Percentiles rank a stretch among this genome's conserved stretches.
phyloP scores from a whole-genome alignment of 1,140 invertebrate genomes.

The Acromyrmex echinatior region DNA sequence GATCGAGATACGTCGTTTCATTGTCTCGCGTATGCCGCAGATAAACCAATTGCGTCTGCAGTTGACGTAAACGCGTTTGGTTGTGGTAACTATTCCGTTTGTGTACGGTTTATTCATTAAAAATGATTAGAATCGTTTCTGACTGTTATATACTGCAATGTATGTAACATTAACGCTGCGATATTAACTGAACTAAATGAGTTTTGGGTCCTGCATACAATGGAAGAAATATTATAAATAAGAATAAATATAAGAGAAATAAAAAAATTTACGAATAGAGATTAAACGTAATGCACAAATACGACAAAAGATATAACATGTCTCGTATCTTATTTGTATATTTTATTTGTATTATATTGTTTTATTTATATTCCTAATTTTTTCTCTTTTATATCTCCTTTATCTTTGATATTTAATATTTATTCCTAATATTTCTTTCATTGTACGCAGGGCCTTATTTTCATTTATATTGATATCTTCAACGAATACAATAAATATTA shows the following conservation, averaged over 20 bases:
- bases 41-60: constrained; percentile 65
- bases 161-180: neutral
- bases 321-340: no score
- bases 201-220: neutral
- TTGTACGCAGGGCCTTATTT: neutral
- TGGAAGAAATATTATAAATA: no score
- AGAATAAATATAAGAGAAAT: no score
- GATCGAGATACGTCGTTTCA: constrained; percentile 69
- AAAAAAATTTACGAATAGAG: no score
- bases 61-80: constrained; percentile 40
- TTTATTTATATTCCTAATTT: no score
- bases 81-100: constrained; percentile 46
- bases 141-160: neutral
- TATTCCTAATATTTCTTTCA: no score
- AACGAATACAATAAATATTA: neutral
- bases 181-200: neutral
- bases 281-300: no score
- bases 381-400: no score
- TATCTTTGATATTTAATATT: no score
- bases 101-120: constrained; percentile 56
- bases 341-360: no score
- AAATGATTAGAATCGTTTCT: constrained; percentile 56
- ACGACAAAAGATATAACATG: no score
- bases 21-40: constrained; percentile 60
- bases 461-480: neutral